A percentile compares a stretch with the other conserved stretches of the same genome.
phyloP scores from a whole-genome alignment of 2,797 vertebrate species.

The Argyrosomus regius region DNA sequence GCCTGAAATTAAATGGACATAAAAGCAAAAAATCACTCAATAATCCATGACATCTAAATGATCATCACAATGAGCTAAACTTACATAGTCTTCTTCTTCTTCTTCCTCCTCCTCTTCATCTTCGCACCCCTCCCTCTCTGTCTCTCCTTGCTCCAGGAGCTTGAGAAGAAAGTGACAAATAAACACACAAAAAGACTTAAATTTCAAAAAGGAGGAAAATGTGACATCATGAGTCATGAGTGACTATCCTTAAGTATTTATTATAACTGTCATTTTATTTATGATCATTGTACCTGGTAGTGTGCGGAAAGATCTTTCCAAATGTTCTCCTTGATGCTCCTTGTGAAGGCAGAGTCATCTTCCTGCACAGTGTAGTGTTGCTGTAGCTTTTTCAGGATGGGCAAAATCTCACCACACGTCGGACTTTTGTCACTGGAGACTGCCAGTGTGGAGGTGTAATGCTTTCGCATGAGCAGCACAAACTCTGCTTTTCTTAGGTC shows the following conservation, averaged over 20 bases:
- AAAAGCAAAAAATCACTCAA: too few relatives aligned
- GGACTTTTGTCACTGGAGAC: constrained; percentile 15
- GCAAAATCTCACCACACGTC: constrained; percentile 2
- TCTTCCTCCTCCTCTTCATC: neutral
- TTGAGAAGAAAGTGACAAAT: neutral
- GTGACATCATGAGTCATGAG: neutral
- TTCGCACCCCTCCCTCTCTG: neutral
- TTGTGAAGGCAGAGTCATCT: neutral
- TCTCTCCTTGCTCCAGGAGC: neutral
- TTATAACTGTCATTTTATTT: too few relatives aligned
- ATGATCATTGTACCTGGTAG: neutral
- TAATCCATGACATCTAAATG: too few relatives aligned
- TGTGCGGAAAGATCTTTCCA: neutral
- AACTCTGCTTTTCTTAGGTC: constrained; percentile 35
- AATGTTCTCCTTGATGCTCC: constrained; percentile 5
- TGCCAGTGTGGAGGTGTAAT: constrained; percentile 17
- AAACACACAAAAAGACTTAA: neutral
- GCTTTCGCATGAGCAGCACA: constrained; percentile 1
- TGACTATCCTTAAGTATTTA: neutral
- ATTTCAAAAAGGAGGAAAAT: neutral
- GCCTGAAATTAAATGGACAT: too few relatives aligned
- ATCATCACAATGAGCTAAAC: too few relatives aligned
- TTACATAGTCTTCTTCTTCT: neutral
- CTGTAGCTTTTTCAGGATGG: neutral
- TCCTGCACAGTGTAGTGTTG: constrained; percentile 1